Percentiles rank a stretch among this genome's conserved stretches.
Conservation (phyloP, 2,797 vertebrate species). For the Myotis daubentonii region DNA sequence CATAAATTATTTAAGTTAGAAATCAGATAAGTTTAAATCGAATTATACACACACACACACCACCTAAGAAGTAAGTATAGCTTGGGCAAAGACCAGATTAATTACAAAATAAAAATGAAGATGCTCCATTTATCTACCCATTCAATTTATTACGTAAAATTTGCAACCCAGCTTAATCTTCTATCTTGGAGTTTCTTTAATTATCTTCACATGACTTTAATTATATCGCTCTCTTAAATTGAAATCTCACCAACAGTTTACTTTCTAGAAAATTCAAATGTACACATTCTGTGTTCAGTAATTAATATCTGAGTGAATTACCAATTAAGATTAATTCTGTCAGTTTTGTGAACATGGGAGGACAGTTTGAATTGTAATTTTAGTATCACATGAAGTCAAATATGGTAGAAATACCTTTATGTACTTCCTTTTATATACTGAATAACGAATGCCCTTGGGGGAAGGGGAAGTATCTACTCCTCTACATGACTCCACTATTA, state of each 20-base stretch:
- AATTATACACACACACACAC: neutral
- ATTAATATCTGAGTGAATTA: constrained; percentile 40
- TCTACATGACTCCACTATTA: neutral
- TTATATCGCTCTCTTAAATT: neutral
- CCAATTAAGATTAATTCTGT: constrained; percentile 30
- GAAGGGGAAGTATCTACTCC: neutral
- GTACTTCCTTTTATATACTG: neutral
- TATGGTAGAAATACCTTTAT: neutral
- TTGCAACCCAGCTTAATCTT: neutral
- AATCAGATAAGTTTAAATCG: neutral
- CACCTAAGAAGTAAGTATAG: neutral
- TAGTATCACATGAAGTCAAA: neutral
- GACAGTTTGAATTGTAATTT: neutral
- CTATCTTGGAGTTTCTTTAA: neutral
- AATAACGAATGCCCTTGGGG: neutral
- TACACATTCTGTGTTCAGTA: neutral
- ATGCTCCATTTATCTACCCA: neutral
- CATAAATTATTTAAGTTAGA: neutral
- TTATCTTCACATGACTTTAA: neutral
- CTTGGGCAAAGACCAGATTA: neutral
- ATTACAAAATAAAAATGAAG: constrained; percentile 49
- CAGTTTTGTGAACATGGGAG: neutral
- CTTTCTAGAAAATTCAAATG: constrained; percentile 30
- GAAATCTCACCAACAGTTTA: constrained; percentile 33
- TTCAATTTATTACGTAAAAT: constrained; percentile 35